Evolutionary conservation across 2,113 vertebrate species (phyloP).

Genomic region (Alligator sinensis): DNA sequence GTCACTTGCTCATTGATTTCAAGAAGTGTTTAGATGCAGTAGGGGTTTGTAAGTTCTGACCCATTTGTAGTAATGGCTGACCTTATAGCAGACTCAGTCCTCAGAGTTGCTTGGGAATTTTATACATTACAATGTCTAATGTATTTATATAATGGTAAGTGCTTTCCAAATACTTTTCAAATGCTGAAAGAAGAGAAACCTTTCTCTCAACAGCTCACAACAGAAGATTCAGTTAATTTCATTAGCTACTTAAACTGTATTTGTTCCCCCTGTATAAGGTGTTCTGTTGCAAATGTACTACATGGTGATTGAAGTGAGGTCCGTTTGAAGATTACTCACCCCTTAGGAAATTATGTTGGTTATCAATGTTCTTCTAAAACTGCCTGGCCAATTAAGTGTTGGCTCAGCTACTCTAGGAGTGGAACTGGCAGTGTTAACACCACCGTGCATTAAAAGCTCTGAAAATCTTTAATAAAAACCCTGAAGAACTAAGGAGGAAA

Average conservation of each 20-base stretch:
- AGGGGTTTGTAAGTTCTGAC: not conserved
- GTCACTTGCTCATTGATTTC: not conserved
- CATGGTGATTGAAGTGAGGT: not conserved
- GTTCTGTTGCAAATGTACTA: fast-evolving
- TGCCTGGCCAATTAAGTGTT: not conserved
- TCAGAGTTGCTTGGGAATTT: not conserved
- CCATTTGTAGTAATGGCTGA: not conserved
- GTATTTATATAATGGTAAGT: not conserved
- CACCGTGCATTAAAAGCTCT: not conserved
- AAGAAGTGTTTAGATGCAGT: fast-evolving
- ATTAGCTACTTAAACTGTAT: not conserved
- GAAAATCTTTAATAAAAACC: not conserved
- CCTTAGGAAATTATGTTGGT: not conserved
- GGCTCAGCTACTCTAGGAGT: not conserved
- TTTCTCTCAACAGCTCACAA: not conserved
- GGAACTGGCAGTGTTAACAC: not conserved
- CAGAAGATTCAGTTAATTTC: not conserved
- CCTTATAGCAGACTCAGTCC: not conserved
- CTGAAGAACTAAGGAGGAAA: not conserved
- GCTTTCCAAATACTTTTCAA: not conserved
- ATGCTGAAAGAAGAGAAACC: not conserved
- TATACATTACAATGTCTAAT: not conserved
- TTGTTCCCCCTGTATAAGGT: fast-evolving
- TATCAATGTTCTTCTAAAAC: not conserved
- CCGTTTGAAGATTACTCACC: not conserved